A percentile compares a stretch with the other conserved stretches of the same genome.
Conservation (phyloP, 2,888 invertebrate genomes). For the Rotaria macrura region DNA sequence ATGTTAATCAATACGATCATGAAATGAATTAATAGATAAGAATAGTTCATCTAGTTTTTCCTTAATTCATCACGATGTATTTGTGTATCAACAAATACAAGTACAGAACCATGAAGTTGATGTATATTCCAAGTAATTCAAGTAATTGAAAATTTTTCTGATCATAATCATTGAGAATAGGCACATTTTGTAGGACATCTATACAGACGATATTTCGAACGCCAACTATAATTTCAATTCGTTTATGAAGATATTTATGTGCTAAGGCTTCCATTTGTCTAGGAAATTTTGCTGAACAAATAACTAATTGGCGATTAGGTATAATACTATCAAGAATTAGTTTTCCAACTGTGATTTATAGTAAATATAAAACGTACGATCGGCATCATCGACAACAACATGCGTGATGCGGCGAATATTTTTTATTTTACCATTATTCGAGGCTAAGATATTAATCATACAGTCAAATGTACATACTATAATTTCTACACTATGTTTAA, state of each 20-base stretch:
- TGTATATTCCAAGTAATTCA: constrained; percentile 88
- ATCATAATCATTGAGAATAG: constrained; percentile 63
- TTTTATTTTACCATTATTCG: constrained; percentile 81
- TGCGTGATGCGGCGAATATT: constrained; percentile 91
- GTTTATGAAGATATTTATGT: constrained; percentile 76
- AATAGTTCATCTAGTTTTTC: constrained; percentile 87
- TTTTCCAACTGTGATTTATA: constrained; percentile 76
- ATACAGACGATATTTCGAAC: constrained; percentile 91
- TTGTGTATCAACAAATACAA: constrained; percentile 96
- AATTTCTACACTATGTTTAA: constrained; percentile 90
- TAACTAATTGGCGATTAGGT: constrained; percentile 90
- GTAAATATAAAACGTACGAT: constrained; percentile 99
- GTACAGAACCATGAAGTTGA: constrained; percentile 78
- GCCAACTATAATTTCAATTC: constrained; percentile 73
- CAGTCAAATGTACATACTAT: constrained; percentile 97
- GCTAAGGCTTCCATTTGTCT: constrained; percentile 97
- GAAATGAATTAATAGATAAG: constrained; percentile 88
- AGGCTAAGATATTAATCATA: constrained; percentile 99
- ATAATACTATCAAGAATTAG: constrained; percentile 90
- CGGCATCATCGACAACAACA: constrained; percentile 93
- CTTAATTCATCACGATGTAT: constrained; percentile 64
- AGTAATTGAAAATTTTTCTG: constrained; percentile 91
- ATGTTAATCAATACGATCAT: constrained; percentile 98
- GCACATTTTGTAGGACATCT: constrained; percentile 81
- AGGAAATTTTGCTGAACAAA: constrained; percentile 98